Percentiles rank a stretch among this genome's conserved stretches.
Evolutionary conservation across 2,888 invertebrate species (phyloP).

Genomic region (Antheraea yamamai): DNA sequence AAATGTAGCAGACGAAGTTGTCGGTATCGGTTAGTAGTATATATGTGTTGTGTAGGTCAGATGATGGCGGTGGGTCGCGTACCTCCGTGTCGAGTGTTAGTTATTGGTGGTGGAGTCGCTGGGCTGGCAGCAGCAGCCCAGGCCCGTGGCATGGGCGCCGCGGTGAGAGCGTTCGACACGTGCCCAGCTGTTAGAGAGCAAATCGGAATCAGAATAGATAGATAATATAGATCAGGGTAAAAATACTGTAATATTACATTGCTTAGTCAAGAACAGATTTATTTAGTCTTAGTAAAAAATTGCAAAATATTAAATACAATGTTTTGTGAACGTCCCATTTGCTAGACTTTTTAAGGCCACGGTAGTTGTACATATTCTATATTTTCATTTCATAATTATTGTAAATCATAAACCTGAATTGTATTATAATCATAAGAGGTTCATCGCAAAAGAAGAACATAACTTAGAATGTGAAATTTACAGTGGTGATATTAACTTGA

Average conservation of each 20-base stretch:
- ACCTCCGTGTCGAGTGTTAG: slow-evolving; percentile 93
- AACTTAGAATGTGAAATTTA: too few relatives aligned
- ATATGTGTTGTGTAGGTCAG: slow-evolving; percentile 82
- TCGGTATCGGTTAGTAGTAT: neutral
- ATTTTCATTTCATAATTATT: too few relatives aligned
- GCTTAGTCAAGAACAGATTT: too few relatives aligned
- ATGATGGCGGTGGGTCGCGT: slow-evolving; percentile 95
- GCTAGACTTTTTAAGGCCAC: too few relatives aligned
- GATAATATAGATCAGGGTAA: too few relatives aligned
- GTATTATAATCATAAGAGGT: neutral
- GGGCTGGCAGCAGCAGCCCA: slow-evolving; percentile 93
- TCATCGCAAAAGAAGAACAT: neutral
- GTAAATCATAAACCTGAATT: neutral
- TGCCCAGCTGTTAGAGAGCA: slow-evolving; percentile 91
- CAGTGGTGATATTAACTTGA: neutral
- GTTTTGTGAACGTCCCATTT: too few relatives aligned
- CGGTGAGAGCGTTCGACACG: slow-evolving; percentile 94
- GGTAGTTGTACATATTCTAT: too few relatives aligned
- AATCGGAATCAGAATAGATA: slow-evolving; percentile 82
- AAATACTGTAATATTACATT: too few relatives aligned
- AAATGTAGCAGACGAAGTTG: too few relatives aligned
- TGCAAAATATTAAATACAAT: too few relatives aligned
- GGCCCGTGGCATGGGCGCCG: slow-evolving; percentile 94
- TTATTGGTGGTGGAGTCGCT: slow-evolving; percentile 95
- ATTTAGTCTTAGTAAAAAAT: too few relatives aligned